These are phyloP conservation scores for Dermochelys coriacea DNA, from an alignment of 2,797 vertebrate genomes.

Conservation along the genomic window DNA sequence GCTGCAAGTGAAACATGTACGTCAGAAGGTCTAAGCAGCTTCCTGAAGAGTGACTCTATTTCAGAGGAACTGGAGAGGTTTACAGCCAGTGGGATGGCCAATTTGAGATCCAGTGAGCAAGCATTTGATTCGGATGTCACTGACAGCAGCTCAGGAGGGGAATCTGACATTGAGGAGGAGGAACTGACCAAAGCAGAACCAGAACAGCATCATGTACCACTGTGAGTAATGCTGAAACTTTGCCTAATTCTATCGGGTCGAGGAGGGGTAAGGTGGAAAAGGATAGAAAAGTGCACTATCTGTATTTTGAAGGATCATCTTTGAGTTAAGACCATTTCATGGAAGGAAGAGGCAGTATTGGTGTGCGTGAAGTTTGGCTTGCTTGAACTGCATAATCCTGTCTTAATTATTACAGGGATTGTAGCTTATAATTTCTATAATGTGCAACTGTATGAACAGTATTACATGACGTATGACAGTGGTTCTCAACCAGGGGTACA, in stretches of 20 bases:
- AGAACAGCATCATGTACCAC: constrained; percentile 91
- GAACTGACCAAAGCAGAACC: constrained; percentile 91
- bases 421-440: background rate
- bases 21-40: constrained; percentile 86
- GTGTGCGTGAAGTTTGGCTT: background rate
- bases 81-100: constrained; percentile 92
- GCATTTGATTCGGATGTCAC: constrained; percentile 98
- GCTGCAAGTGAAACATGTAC: constrained; percentile 80
- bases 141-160: constrained; percentile 97
- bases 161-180: constrained; percentile 96
- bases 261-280: background rate
- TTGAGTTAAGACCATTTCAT: background rate
- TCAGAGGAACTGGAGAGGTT: constrained; percentile 92
- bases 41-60: constrained; percentile 90
- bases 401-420: background rate
- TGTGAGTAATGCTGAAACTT: constrained; percentile 86
- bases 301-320: accelerated
- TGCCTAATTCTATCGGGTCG: background rate
- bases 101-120: constrained; percentile 89
- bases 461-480: background rate
- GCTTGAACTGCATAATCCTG: background rate
- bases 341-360: background rate
- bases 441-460: background rate
- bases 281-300: background rate
- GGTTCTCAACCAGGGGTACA: no score